phyloP scores from a whole-genome alignment of 2,113 vertebrate genomes.

The Pitta sordida region DNA sequence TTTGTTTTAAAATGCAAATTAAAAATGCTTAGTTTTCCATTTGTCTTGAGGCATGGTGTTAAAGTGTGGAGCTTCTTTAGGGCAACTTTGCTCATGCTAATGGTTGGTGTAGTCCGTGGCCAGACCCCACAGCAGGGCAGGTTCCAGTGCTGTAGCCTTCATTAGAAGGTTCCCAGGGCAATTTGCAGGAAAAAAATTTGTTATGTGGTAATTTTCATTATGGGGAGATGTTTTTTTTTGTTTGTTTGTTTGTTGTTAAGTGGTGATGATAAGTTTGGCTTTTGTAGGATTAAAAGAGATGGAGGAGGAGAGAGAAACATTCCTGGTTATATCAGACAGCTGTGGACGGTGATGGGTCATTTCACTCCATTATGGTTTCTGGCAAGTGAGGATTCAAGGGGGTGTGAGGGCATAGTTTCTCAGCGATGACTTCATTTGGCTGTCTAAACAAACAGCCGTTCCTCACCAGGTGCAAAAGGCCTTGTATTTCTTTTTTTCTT shows the following conservation, averaged over 20 bases:
- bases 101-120: not conserved
- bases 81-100: not conserved
- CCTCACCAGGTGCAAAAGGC: conserved; percentile 49
- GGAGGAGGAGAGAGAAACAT: conserved; percentile 11
- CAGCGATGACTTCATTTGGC: conserved; percentile 52
- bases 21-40: conserved; percentile 15
- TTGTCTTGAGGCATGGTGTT: not conserved
- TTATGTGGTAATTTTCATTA: not conserved
- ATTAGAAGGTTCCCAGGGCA: not conserved
- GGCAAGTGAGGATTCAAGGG: conserved; percentile 32
- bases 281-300: not conserved
- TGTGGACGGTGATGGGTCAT: conserved; percentile 49
- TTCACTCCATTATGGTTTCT: conserved; percentile 54
- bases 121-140: not conserved
- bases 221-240: not conserved
- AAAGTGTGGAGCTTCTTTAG: not conserved
- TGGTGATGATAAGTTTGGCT: not conserved
- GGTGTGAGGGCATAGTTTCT: conserved; percentile 34
- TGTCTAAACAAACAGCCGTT: conserved; percentile 46
- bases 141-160: not conserved
- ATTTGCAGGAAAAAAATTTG: not conserved
- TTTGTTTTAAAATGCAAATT: conserved; percentile 56
- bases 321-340: conserved; percentile 26
- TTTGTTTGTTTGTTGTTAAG: not conserved
- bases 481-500: conserved; percentile 13